Percentiles rank a stretch among this genome's conserved stretches.
Conservation (phyloP, 2,888 invertebrate genomes). For the Liodrosophila aerea region DNA sequence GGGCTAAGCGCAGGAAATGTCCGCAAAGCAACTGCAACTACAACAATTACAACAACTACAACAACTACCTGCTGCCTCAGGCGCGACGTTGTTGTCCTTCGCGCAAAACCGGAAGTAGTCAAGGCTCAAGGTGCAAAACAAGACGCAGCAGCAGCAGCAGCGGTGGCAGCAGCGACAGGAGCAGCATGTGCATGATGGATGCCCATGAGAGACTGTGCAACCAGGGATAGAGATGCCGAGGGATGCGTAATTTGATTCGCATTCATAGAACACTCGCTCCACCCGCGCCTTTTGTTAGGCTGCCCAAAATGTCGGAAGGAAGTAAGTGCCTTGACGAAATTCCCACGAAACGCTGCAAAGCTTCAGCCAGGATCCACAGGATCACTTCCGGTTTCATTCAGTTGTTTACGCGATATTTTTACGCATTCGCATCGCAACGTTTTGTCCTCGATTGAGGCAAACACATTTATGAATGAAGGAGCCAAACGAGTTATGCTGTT, state of each 20-base stretch:
- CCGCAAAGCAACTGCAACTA: slow-evolving; percentile 39
- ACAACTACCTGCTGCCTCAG: slow-evolving; percentile 56
- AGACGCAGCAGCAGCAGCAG: slow-evolving; percentile 45
- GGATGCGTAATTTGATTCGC: slow-evolving; percentile 70
- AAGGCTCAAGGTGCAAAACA: slow-evolving; percentile 74
- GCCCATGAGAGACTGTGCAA: slow-evolving; percentile 11
- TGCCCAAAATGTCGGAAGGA: slow-evolving; percentile 40
- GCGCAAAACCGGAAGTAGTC: slow-evolving; percentile 72
- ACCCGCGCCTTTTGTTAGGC: slow-evolving; percentile 33
- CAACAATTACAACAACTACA: slow-evolving; percentile 28
- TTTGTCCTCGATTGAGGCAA: background rate
- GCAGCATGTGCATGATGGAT: slow-evolving; percentile 66
- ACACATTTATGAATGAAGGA: slow-evolving; percentile 36
- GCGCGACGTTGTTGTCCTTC: slow-evolving; percentile 59
- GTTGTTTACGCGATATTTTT: slow-evolving; percentile 65
- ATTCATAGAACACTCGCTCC: slow-evolving; percentile 49
- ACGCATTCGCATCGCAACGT: slow-evolving; percentile 49
- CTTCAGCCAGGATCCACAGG: slow-evolving; percentile 23
- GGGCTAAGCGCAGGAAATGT: slow-evolving; percentile 65
- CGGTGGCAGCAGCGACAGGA: too few relatives aligned
- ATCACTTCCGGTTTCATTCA: slow-evolving; percentile 53
- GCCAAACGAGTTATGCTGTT: slow-evolving; percentile 55
- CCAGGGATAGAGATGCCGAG: slow-evolving; percentile 3
- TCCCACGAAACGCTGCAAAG: slow-evolving; percentile 58
- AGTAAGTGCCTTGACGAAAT: slow-evolving; percentile 60